Base-by-base conservation (phyloP, 2,797 vertebrate species). In the Anas bernieri region DNA sequence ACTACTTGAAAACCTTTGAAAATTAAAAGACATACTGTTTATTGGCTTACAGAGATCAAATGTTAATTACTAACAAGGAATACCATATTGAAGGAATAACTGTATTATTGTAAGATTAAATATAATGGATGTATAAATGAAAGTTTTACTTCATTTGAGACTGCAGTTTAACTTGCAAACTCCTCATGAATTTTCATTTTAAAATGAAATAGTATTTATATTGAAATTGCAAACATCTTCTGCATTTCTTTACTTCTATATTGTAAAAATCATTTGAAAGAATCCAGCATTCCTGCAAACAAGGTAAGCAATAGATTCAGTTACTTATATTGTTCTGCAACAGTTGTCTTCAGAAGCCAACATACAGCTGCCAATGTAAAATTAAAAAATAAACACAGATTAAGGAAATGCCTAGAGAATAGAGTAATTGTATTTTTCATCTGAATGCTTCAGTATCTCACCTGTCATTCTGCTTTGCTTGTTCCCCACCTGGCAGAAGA, bases 401-500 rank as follows among this genome's bases (percentile, higher is more conserved):
- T 81, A 72, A 52, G 23, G 8, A 80, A 61, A 43, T 50, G 5
- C 35, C 91, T 81, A 30, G 22, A 68, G 17, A 79, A 69, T 7
- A 80, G 22, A 56, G 79, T 85, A 35, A 67, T 7, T 39, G 66
- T 7, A 28, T 74, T 67, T 11, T 84, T 43, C 69, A 7, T 50
- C 4, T 5, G 46, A 82, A 67, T 63, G 26, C 25, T 62, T 58
- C n/a, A 56, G 5, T 45, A 23, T 74, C 98, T 98, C 95, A 98
- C 98, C 98, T 98, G 95, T 97, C 98, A 98, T 98, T 94, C 75
- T 86, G 85, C 76, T 58, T 68, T 90, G 45, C 86, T 94, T 75
- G 46, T 58, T 59, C 69, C 90, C 86, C 39, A 56, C 59, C 46
- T 79, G 80, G 54, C 7, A 33, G 92, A 94, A 90, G 74, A 25